Evolutionary conservation across 30 jellyfish, hydroid and myxozoan genomes (phyloP), one percentile per base, ranked within the genome.

Genomic region (Turritopsis rubra): DNA sequence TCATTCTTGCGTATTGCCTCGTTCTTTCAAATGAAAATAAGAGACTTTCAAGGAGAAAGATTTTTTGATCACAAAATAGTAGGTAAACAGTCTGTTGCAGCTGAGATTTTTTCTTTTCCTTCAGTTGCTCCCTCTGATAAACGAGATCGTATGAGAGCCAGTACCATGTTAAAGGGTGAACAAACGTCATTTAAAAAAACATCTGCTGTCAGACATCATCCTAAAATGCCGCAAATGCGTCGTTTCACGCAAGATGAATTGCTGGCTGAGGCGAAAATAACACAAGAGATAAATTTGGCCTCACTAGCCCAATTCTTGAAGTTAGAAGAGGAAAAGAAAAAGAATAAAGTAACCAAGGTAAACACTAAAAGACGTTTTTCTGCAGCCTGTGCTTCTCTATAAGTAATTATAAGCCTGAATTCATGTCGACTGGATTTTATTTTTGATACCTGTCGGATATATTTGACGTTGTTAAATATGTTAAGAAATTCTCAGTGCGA

Each of bases 261-360:
- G 21, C 93, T 92, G 7, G 98, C 98, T 0, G 98, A 92, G 74
- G 98, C 98, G 53, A 88, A 84, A 60, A 83, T 92, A 75, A 92
- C 98, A 0, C 96, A 89, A 68, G 96, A 92, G 68, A 78, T 87
- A 41, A 92, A 92, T 80, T 29, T 88, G 54, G 98, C 98, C 28
- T 92, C 98, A 28, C 89, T 92, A 27, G 98, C 98, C 24, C 96
- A 95, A 41, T 92, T 92, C 79, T 83, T 92, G 89, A 92, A 85
- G 81, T 94, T 92, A 66, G 98, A 92, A 88, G 98, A 95, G 22
- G 98, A 92, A 84, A 92, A 92, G 87, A 92, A 92, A 71, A 87
- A 92, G 54, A 85, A 89, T 22, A 92, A 92, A 76, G 53, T 92
- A n/a, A 95, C 84, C 80, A 92, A 92, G 78, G 87, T 75, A 72